A percentile compares a stretch with the other conserved stretches of the same genome.
Conservation (phyloP, 2,888 invertebrate genomes). For the Sesia bembeciformis region DNA sequence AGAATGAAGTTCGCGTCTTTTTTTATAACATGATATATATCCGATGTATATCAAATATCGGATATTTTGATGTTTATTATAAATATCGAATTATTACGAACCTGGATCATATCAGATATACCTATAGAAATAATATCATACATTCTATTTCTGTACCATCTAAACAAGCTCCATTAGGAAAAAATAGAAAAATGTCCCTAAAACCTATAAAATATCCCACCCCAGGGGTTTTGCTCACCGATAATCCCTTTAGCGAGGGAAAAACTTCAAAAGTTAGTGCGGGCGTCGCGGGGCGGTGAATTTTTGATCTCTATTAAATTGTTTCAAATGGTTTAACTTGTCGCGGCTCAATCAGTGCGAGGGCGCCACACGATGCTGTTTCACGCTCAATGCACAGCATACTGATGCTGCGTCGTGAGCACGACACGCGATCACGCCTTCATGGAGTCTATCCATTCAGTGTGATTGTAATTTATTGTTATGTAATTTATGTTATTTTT, state of each 20-base stretch:
- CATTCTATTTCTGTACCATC: background rate
- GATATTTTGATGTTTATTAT: no score
- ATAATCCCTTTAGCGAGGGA: constrained; percentile 72
- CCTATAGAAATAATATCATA: no score
- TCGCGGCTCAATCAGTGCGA: constrained; percentile 71
- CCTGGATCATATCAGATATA: no score
- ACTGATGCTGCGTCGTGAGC: constrained; percentile 24
- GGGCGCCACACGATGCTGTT: constrained; percentile 24
- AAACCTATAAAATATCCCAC: constrained; percentile 61
- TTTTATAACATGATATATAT: no score
- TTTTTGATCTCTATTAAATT: constrained; percentile 76
- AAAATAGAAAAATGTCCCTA: constrained; percentile 47
- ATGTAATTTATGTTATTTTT: no score
- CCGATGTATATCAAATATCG: no score
- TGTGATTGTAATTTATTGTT: no score
- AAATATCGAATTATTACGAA: no score
- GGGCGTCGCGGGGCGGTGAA: constrained; percentile 60
- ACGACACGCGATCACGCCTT: no score
- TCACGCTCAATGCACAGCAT: constrained; percentile 49
- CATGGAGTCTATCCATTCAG: no score
- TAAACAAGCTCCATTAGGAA: constrained; percentile 20
- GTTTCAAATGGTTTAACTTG: constrained; percentile 76
- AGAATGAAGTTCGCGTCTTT: no score
- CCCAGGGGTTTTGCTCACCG: constrained; percentile 57
- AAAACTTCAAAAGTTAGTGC: constrained; percentile 75